Conservation (phyloP, 2,888 invertebrate genomes). For the Euclidia mi region DNA sequence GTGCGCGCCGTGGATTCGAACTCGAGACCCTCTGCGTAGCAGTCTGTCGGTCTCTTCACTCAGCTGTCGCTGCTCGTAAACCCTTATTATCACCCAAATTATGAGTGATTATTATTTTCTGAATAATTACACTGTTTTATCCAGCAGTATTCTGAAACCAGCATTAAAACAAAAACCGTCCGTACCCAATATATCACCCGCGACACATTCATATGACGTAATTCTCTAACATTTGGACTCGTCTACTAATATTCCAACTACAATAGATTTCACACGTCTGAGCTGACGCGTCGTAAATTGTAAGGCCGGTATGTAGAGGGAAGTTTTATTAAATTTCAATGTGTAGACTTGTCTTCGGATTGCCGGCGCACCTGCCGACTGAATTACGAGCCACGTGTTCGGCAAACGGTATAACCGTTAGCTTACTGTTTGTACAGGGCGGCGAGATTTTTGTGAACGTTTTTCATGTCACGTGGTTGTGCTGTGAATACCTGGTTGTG, state of each 20-base stretch:
- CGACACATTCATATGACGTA: constrained; percentile 24
- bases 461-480: neutral
- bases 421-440: constrained; percentile 39
- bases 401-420: constrained; percentile 62
- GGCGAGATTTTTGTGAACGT: constrained; percentile 9
- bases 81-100: no score
- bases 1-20: no score
- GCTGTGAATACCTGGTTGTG: no score
- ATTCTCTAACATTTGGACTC: constrained; percentile 32
- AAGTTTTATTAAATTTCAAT: constrained; percentile 84
- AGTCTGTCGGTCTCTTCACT: no score
- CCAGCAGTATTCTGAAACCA: no score
- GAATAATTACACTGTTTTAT: no score
- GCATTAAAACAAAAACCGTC: constrained; percentile 7
- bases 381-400: constrained; percentile 79
- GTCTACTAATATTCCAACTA: constrained; percentile 41
- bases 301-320: constrained; percentile 47
- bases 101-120: no score
- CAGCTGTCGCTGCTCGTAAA: no score
- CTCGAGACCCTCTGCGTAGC: no score
- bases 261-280: constrained; percentile 45
- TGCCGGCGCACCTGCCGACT: constrained; percentile 81
- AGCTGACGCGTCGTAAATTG: constrained; percentile 58
- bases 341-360: constrained; percentile 75
- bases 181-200: constrained; percentile 16